Evolutionary conservation across 2,797 vertebrate species (phyloP).

Genomic region (Telmatherina bonti): DNA sequence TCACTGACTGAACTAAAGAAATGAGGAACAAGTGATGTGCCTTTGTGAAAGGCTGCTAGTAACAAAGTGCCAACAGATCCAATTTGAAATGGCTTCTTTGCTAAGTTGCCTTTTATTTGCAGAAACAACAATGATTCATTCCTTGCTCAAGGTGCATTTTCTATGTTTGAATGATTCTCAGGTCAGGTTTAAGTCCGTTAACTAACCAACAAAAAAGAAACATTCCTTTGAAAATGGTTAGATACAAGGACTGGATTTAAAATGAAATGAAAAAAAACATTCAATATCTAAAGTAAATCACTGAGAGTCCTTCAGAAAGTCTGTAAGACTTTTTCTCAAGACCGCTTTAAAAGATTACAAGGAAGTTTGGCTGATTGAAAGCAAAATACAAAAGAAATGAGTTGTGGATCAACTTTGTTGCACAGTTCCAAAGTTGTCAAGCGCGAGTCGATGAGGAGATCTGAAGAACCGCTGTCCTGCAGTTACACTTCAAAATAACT

Average conservation of each 20-base stretch:
- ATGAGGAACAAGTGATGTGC: neutral
- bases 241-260: no score
- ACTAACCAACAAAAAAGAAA: no score
- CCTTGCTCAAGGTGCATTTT: neutral
- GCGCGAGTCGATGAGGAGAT: conserved; percentile 37
- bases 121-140: neutral
- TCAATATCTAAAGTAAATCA: no score
- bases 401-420: no score
- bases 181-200: neutral
- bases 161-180: neutral
- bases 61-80: neutral
- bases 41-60: neutral
- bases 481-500: conserved; percentile 36
- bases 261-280: no score
- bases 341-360: no score
- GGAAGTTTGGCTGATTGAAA: no score
- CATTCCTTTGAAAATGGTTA: no score
- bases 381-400: no score
- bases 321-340: no score
- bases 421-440: conserved; percentile 35
- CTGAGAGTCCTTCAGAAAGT: no score
- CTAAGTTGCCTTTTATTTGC: neutral
- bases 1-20: neutral
- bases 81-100: neutral
- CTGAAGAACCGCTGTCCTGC: conserved; percentile 31